Base-by-base conservation (phyloP, 23 tunicate genomes). In the Diplosoma virens region DNA sequence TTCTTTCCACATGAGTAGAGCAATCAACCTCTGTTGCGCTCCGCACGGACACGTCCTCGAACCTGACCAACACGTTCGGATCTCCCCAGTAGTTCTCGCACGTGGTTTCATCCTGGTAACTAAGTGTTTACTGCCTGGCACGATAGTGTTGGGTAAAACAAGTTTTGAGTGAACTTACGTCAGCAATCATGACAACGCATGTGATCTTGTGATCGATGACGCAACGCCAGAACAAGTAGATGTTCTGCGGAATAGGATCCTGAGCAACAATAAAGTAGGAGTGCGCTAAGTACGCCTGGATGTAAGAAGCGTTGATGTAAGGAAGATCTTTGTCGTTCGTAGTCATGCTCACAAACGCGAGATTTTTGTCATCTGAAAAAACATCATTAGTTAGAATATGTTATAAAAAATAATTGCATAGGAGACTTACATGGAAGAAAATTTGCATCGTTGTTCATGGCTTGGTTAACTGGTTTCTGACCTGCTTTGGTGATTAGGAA, bases 121-220 rank as follows among this genome's bases (percentile, higher is more conserved):
- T 14, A 41, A 26, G 21, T 17, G 24, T 26, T 59, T 14, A 22
- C 29, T 21, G 50, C 50, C 14, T 41, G 9, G 50, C 14, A 14
- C 9, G 50, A 7, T 9, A 41, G 50, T 14, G 14, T 7, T 7
- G 50, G 14, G 50, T 7, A 41, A 41, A 14, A 9, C 14, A 7
- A 9, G 14, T 41, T 41, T 41, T 14, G 9, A 41, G 17, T 9
- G 23, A 24, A 55, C 47, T 76, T 58, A 76, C 81, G 37, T 59
- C 70, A n/a, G 33, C 81, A 6, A 76, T 21, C 81, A 76, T 76
- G 54, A 76, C 70, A 9, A 76, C 33, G 32, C 81, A 76, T 14
- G 23, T 33, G 54, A 76, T 76, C 34, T 32, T 23, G 70, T 76
- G 59, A 70, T 76, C 70, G 1, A 58, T 33, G 1, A 76, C 28